Conservation (phyloP, 2,113 vertebrate species). For the Mesocricetus auratus region DNA sequence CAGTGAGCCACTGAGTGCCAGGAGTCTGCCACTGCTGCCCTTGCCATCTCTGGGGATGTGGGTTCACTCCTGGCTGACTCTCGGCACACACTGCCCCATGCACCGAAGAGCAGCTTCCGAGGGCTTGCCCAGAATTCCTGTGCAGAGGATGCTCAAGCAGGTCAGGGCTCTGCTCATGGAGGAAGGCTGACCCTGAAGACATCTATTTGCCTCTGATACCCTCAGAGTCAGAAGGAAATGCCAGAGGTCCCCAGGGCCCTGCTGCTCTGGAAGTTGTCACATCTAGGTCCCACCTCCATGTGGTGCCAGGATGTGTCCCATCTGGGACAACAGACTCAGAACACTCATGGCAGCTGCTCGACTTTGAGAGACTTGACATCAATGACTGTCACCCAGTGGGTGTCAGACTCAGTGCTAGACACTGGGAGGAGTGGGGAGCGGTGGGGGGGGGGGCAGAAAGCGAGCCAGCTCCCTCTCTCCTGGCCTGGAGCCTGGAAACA, state of each 20-base stretch:
- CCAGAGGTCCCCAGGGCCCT: not conserved
- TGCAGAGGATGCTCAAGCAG: not conserved
- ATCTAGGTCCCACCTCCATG: rapidly evolving
- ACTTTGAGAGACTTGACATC: not conserved
- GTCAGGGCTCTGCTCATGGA: rapidly evolving
- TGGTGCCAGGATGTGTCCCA: rapidly evolving
- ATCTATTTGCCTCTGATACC: no score
- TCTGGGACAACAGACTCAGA: not conserved
- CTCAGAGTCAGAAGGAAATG: not conserved
- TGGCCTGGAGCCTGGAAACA: not conserved
- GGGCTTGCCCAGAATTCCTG: not conserved
- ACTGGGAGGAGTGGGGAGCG: no score
- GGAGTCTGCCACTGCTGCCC: not conserved
- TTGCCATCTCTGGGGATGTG: not conserved
- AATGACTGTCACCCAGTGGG: not conserved
- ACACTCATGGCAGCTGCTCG: not conserved
- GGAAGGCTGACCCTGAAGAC: no score
- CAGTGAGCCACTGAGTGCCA: not conserved
- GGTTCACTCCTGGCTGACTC: not conserved
- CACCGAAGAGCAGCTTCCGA: not conserved
- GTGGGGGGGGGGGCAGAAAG: not conserved
- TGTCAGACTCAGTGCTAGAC: not conserved
- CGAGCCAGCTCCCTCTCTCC: not conserved
- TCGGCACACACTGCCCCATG: no score
- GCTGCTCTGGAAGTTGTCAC: not conserved